phyloP scores from a whole-genome alignment of 2,888 invertebrate species.

The Brenthis ino region DNA sequence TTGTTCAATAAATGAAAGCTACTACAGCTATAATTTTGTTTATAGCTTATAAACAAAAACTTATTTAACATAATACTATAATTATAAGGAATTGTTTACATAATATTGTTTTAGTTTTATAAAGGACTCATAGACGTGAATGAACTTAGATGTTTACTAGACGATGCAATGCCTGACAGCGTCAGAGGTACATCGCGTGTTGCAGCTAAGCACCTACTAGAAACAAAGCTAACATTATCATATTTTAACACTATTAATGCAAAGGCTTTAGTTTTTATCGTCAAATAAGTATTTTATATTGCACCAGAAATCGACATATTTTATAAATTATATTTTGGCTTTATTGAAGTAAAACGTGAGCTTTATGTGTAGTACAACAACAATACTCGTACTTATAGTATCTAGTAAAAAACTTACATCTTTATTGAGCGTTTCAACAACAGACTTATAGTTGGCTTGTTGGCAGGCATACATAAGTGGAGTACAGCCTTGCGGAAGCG shows the following conservation, averaged over 20 bases:
- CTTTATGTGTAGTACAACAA: too few relatives aligned
- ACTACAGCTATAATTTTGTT: too few relatives aligned
- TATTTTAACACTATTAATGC: slow-evolving; percentile 48
- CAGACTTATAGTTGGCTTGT: slow-evolving; percentile 90
- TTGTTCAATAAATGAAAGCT: too few relatives aligned
- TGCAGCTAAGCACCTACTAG: slow-evolving; percentile 42
- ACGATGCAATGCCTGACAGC: slow-evolving; percentile 47
- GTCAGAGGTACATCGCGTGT: slow-evolving; percentile 67
- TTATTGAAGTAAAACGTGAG: too few relatives aligned
- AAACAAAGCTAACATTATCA: slow-evolving; percentile 56
- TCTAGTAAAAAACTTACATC: slow-evolving; percentile 83
- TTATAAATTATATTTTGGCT: too few relatives aligned
- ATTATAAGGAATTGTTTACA: neutral
- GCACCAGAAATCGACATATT: too few relatives aligned
- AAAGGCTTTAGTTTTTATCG: slow-evolving; percentile 9
- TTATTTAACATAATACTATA: neutral
- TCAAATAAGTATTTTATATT: slow-evolving; percentile 1
- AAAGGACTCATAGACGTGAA: slow-evolving; percentile 11
- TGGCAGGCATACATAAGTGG: slow-evolving; percentile 96
- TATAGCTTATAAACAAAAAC: neutral
- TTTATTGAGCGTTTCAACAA: slow-evolving; percentile 87
- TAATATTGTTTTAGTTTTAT: neutral
- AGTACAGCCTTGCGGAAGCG: slow-evolving; percentile 87
- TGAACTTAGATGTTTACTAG: slow-evolving; percentile 55
- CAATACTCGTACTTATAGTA: too few relatives aligned